A percentile compares a stretch with the other conserved stretches of the same genome.
Evolutionary conservation across 2,797 vertebrate species (phyloP).

Genomic region (Cheirogaleus major): DNA sequence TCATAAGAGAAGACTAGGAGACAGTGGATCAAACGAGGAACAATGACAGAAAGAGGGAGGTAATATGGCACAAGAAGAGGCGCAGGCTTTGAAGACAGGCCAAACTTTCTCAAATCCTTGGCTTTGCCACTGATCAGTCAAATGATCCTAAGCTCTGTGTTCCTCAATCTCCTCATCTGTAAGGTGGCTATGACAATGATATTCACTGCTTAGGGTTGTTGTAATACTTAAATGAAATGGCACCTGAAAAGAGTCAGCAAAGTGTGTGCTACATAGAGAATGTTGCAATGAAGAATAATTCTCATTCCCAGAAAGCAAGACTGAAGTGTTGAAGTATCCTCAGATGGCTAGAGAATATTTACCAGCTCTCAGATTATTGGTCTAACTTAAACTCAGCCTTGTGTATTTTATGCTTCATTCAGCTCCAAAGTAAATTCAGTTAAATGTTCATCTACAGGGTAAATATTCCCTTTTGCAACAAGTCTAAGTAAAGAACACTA

Average conservation of each 20-base stretch:
- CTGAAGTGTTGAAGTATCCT: not conserved
- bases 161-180: not conserved
- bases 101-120: not conserved
- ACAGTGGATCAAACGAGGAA: not conserved
- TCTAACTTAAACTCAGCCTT: not conserved
- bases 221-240: not conserved
- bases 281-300: not conserved
- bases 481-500: not conserved
- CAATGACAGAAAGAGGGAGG: not conserved
- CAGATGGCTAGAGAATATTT: not conserved
- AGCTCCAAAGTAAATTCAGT: not conserved
- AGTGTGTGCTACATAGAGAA: not conserved
- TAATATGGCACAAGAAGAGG: not conserved
- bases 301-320: not conserved
- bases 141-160: not conserved
- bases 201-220: not conserved
- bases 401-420: slow-evolving; percentile 10
- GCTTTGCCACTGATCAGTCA: not conserved
- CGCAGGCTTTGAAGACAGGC: not conserved
- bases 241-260: not conserved
- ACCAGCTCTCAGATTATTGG: not conserved
- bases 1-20: not conserved
- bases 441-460: not conserved
- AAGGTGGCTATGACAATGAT: not conserved
- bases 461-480: not conserved